Conservation (phyloP, 2,888 invertebrate species). For the Drosophila buzzatii region DNA sequence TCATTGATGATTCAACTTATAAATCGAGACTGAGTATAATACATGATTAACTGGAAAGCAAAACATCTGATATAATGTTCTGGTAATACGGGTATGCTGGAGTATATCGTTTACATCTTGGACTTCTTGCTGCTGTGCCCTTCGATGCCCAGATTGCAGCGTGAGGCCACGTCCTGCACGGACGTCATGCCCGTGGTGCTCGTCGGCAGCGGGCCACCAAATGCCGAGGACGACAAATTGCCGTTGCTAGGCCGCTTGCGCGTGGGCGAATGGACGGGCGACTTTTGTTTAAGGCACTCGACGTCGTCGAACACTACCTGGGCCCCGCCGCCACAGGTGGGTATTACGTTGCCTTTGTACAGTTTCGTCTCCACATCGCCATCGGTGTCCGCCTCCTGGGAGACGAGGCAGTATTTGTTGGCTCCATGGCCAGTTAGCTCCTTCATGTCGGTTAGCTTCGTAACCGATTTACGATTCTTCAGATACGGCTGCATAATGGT, state of each 20-base stretch:
- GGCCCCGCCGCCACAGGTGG: slow-evolving; percentile 97
- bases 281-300: slow-evolving; percentile 93
- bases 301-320: slow-evolving; percentile 98
- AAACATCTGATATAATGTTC: slow-evolving; percentile 20
- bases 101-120: slow-evolving; percentile 70
- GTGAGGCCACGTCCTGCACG: slow-evolving; percentile 81
- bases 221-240: slow-evolving; percentile 61
- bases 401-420: slow-evolving; percentile 95
- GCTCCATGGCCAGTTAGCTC: slow-evolving; percentile 89
- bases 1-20: slow-evolving; percentile 55
- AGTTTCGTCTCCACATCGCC: slow-evolving; percentile 97
- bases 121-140: slow-evolving; percentile 84
- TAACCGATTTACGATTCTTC: slow-evolving; percentile 92
- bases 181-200: slow-evolving; percentile 64
- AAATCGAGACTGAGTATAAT: slow-evolving; percentile 31
- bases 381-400: slow-evolving; percentile 95
- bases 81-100: background rate
- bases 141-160: slow-evolving; percentile 85
- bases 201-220: slow-evolving; percentile 63
- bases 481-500: slow-evolving; percentile 95
- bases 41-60: slow-evolving; percentile 36
- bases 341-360: slow-evolving; percentile 97
- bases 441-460: slow-evolving; percentile 92
- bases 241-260: slow-evolving; percentile 84
- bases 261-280: slow-evolving; percentile 87